These are phyloP conservation scores for Balearica regulorum DNA, from an alignment of 2,797 vertebrate species.

Conservation along the genomic window DNA sequence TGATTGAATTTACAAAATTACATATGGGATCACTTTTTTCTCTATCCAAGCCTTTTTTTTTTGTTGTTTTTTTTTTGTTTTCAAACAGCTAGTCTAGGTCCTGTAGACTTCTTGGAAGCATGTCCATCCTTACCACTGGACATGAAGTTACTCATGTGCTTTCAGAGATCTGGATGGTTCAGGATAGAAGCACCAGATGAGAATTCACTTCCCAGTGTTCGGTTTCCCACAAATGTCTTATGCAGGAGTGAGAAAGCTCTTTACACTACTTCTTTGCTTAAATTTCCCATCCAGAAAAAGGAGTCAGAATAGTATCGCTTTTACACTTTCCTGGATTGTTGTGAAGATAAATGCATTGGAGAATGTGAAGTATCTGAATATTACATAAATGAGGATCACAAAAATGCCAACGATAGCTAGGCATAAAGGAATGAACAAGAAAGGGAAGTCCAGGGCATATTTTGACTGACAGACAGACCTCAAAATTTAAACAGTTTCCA, in stretches of 20 bases:
- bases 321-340: accelerated
- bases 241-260: not conserved
- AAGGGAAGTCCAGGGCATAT: not conserved
- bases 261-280: not conserved
- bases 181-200: not conserved
- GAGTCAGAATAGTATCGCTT: not conserved
- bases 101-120: not conserved
- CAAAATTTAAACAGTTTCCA: not conserved
- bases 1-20: not conserved
- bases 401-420: not conserved
- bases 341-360: not conserved
- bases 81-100: not conserved
- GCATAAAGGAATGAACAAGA: not conserved
- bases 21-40: not conserved
- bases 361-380: not conserved
- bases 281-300: not conserved
- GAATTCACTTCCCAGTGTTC: not conserved
- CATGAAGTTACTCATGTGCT: not conserved
- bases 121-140: not conserved
- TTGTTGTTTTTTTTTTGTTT: not conserved
- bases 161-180: not conserved
- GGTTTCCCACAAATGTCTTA: not conserved
- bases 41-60: not conserved
- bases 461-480: not conserved
- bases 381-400: not conserved